These are phyloP conservation scores for Orientallactaga sibirica DNA, from an alignment of 2,797 vertebrate genomes.

Conservation along the genomic window DNA sequence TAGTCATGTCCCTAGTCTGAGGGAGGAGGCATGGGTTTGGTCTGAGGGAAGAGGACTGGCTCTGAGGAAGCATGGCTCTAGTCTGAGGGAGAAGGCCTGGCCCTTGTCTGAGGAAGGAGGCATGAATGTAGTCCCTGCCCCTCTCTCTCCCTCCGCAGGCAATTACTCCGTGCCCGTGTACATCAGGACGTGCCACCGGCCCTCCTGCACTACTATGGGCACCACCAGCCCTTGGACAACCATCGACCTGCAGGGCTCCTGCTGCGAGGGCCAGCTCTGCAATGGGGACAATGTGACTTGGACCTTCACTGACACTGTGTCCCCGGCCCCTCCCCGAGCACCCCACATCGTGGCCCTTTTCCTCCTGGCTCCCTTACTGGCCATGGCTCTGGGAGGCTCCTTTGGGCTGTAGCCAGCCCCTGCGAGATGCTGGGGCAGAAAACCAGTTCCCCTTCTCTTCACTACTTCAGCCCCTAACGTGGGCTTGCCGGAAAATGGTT, in stretches of 20 bases:
- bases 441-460: not conserved
- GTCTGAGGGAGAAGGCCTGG: not conserved
- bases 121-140: too few species aligned
- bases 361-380: not conserved
- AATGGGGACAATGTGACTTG: slow-evolving; percentile 32
- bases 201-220: slow-evolving; percentile 76
- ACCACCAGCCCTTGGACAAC: slow-evolving; percentile 79
- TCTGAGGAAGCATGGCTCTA: not conserved
- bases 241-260: slow-evolving; percentile 78
- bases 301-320: fast-evolving
- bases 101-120: not conserved
- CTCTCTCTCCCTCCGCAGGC: slow-evolving; percentile 17
- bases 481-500: not conserved
- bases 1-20: not conserved
- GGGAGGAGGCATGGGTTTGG: not conserved
- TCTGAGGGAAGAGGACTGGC: too few species aligned
- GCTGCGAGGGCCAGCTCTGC: slow-evolving; percentile 78
- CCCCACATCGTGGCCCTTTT: not conserved
- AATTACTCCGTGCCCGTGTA: slow-evolving; percentile 77
- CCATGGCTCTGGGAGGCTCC: not conserved
- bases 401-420: slow-evolving; percentile 5
- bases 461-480: not conserved
- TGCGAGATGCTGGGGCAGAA: not conserved
- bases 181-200: slow-evolving; percentile 80
- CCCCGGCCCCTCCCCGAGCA: fast-evolving